Evolutionary conservation across 2,113 vertebrate genomes (phyloP), one percentile per base, ranked within the genome.

Genomic region (Atractosteus spatula): DNA sequence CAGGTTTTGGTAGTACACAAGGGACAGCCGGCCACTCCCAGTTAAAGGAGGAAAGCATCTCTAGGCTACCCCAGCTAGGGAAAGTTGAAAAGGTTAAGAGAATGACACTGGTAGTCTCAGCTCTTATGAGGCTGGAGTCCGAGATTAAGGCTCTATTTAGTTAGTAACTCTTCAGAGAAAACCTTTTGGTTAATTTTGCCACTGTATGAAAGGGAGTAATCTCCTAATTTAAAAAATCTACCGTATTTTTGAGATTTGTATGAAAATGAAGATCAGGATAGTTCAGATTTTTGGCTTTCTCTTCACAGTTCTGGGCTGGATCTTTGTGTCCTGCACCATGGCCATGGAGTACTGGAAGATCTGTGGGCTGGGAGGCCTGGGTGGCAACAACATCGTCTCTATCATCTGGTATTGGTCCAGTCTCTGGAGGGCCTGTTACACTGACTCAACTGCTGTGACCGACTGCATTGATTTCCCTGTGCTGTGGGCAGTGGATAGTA

Each of bases 341-440:
- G 96, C 94, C 78, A 96, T 96, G 85, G 93, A 97, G 85, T 93
- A 90, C 76, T 98, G 96, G 96, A 95, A 94, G 71, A 88, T 94
- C 73, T 85, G 83, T 54, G 91, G 91, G 74, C 76, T 96, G 13
- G 96, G 96, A 67, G 96, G 95, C 70, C 93, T 94, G 11, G 96
- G 89, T 7, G 91, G 91, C 3, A 86, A 87, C 29, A 88, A 79
- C 56, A 84, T 98, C 80, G 96, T 98, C 86, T 97, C 89, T 85
- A 95, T 94, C 66, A 92, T 93, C 74, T 97, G 95, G 89, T 95
- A 94, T 82, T 98, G 93, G 92, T 94, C 97, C 85, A 97, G 94
- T 78, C 87, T 98, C 67, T 98, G 96, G 96, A 95, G 92, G 85
- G 94, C 94, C 7, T 98, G 96, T 83, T 94, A 89, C 66, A 94